Percentiles rank a stretch among this genome's conserved stretches.
These are phyloP conservation scores for Dendrocincla tyrannina DNA, from an alignment of 2,797 vertebrate genomes.

Conservation along the genomic window DNA sequence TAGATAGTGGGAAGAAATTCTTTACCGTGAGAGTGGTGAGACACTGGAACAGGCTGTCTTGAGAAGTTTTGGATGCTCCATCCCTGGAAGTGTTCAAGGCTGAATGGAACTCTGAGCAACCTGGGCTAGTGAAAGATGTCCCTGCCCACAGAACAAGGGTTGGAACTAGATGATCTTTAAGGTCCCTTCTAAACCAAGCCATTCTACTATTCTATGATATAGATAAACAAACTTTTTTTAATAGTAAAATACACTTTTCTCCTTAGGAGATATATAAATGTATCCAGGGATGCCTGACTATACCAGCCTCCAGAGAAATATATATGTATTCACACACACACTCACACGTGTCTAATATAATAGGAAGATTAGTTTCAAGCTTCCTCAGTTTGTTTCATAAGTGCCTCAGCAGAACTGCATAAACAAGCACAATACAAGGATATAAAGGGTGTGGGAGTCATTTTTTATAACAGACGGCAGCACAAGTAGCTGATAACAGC, in stretches of 20 bases:
- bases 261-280: neutral
- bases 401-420: slow-evolving; percentile 30
- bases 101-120: neutral
- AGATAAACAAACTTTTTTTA: neutral
- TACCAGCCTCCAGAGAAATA: neutral
- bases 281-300: neutral
- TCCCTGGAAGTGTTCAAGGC: neutral
- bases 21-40: neutral
- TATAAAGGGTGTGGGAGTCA: neutral
- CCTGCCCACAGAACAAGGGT: neutral
- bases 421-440: slow-evolving; percentile 65
- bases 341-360: neutral
- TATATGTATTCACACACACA: neutral
- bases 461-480: neutral
- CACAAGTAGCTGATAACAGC: slow-evolving; percentile 66
- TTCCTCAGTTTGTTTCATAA: slow-evolving; percentile 12
- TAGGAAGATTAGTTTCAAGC: neutral
- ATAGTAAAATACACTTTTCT: neutral
- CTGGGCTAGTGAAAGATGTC: neutral
- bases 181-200: neutral
- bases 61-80: neutral
- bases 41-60: too few species aligned
- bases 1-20: neutral
- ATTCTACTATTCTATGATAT: neutral
- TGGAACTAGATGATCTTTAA: neutral